phyloP scores from a whole-genome alignment of 2,113 vertebrate species.

The Chascanopsetta lugubris region DNA sequence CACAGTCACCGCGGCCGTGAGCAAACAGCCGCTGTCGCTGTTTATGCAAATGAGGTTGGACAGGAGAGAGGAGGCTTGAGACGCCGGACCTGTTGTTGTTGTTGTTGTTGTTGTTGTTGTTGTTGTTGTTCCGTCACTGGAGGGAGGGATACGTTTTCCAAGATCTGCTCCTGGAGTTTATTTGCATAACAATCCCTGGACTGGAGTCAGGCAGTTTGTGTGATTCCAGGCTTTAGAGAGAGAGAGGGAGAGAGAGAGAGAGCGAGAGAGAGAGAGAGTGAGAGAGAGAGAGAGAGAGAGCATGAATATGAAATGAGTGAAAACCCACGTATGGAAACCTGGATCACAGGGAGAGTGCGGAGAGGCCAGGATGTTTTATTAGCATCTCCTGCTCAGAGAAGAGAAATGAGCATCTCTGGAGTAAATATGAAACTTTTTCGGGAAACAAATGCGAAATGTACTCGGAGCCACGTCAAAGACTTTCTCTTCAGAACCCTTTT shows the following conservation, averaged over 20 bases:
- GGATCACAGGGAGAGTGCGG: not conserved
- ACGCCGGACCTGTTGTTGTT: conserved; percentile 27
- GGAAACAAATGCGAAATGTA: no score
- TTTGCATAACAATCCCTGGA: conserved; percentile 43
- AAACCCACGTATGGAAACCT: conserved; percentile 31
- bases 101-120: no score
- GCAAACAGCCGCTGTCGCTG: not conserved
- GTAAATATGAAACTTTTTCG: conserved; percentile 26
- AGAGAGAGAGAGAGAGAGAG: not conserved
- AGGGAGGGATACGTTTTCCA: conserved; percentile 24
- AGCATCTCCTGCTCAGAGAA: not conserved
- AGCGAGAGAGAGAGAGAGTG: no score
- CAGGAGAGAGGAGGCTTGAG: conserved; percentile 30
- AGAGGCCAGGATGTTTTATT: conserved; percentile 26
- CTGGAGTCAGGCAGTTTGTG: conserved; percentile 15
- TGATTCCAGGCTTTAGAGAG: conserved; percentile 12
- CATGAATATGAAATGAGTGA: conserved; percentile 51
- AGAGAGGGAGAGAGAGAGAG: not conserved
- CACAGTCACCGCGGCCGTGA: not conserved
- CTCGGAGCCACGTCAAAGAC: no score
- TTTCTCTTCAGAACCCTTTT: no score
- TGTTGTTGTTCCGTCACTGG: conserved; percentile 3
- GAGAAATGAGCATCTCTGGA: conserved; percentile 32
- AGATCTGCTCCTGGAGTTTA: conserved; percentile 38
- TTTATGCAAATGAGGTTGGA: conserved; percentile 21